Evolutionary conservation across 2,888 invertebrate genomes (phyloP).

Genomic region (Diaphora mendica): DNA sequence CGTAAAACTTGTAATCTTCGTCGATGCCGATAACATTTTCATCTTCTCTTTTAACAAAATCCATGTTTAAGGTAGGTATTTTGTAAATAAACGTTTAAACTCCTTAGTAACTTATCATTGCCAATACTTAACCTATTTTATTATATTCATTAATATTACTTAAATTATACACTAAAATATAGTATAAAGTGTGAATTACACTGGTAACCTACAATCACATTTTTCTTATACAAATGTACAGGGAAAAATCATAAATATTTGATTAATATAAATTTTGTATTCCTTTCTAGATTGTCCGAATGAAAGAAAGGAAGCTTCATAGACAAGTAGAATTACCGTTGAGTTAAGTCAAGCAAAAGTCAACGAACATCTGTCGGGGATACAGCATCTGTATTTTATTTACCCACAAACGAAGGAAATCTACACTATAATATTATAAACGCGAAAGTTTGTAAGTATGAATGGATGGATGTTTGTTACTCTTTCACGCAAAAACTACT

Average conservation of each 20-base stretch:
- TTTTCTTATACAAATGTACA: constrained; percentile 19
- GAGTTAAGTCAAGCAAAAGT: constrained; percentile 21
- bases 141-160: constrained; percentile 54
- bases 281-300: constrained; percentile 63
- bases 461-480: too few relatives aligned
- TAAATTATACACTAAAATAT: constrained; percentile 50
- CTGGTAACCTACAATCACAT: constrained; percentile 40
- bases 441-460: too few relatives aligned
- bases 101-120: constrained; percentile 50
- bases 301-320: constrained; percentile 76
- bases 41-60: constrained; percentile 81
- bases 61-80: constrained; percentile 60
- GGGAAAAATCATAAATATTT: constrained; percentile 23
- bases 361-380: constrained; percentile 76
- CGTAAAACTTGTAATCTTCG: constrained; percentile 77
- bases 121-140: constrained; percentile 69
- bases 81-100: constrained; percentile 34
- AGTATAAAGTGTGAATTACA: constrained; percentile 48
- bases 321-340: constrained; percentile 65
- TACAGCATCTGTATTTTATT: constrained; percentile 20
- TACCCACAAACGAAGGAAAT: constrained; percentile 17
- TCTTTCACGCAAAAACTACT: too few relatives aligned
- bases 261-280: constrained; percentile 47
- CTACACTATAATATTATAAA: too few relatives aligned
- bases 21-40: constrained; percentile 72